Evolutionary conservation across 1,140 invertebrate species (phyloP).

Genomic region (Cyclina sinensis): DNA sequence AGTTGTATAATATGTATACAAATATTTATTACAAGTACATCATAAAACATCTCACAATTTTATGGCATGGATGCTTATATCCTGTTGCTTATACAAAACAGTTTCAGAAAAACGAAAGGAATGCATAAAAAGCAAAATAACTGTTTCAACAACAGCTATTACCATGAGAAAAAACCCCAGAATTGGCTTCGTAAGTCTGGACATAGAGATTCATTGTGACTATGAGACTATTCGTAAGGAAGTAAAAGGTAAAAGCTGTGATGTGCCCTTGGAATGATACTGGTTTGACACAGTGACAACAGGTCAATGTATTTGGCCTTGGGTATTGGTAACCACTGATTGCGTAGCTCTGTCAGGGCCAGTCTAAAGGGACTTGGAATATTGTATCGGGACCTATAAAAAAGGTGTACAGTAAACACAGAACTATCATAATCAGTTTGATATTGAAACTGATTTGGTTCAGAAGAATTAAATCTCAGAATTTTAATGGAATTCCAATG

Average conservation of each 20-base stretch:
- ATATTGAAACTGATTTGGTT: constrained; percentile 23
- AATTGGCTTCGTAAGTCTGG: too few species aligned
- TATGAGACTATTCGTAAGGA: constrained; percentile 29
- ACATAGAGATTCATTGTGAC: too few species aligned
- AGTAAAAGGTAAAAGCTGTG: constrained; percentile 30
- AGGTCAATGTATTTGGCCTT: constrained; percentile 27
- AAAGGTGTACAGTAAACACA: not conserved
- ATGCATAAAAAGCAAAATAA: too few species aligned
- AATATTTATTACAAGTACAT: too few species aligned
- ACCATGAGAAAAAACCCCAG: too few species aligned
- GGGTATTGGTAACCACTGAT: not conserved
- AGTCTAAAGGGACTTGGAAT: constrained; percentile 5
- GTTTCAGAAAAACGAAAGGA: too few species aligned
- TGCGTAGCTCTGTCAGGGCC: not conserved
- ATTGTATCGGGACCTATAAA: not conserved
- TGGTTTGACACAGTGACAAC: not conserved
- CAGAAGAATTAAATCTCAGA: not conserved
- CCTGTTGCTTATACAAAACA: too few species aligned
- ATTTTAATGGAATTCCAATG: not conserved
- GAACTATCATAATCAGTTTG: constrained; percentile 43
- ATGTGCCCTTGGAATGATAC: constrained; percentile 20
- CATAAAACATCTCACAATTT: too few species aligned
- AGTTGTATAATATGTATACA: too few species aligned
- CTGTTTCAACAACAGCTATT: too few species aligned
- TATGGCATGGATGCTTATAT: too few species aligned